Base-by-base conservation (phyloP, 1,140 invertebrate species). In the Bombus ignitus region DNA sequence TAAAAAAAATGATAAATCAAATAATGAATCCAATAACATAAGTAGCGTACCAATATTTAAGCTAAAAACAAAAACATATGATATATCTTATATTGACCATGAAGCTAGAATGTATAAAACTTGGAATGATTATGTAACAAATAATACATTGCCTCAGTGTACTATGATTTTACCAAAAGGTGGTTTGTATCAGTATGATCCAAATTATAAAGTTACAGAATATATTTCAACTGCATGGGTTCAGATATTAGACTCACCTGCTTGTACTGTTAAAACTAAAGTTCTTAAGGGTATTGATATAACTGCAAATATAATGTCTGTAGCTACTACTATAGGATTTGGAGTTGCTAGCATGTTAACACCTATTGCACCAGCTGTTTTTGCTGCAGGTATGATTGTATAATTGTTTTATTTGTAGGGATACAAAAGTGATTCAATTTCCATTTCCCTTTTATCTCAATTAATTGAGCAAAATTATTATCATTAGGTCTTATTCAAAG, bases 211-310 rank as follows among this genome's bases (percentile, higher is more conserved):
- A 5, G 66, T 83, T 47, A 78, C 86, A 2, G 82, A 90, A 12
- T 62, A 87, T 9, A 68, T 37, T 25, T 91, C 90, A 9, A 80
- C 32, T 25, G 91, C 92, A 72, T 90, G 81, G 89, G 15, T 95
- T 1, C 93, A 95, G 76, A 80, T 79, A 44, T 76, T 90, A 75
- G 57, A 92, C 9, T 96, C 95, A 35, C 95, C 95, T 42, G 93
- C 93, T 8, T 94, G 94, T 83, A 74, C 82, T 15, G 39, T 89
- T 3, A 86, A 75, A 44, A 78, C 68, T 25, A 84, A 85, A 73
- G 72, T 95, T 13, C 65, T 94, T 18, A 84, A 83, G 71, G 88
- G 68, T 12, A 68, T 93, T 0, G 95, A 96, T 90, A 88, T 92
- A 39, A 88, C 90, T n/a, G 92, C 87, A 72, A 92, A 85, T 18